Evolutionary conservation across 2,113 vertebrate genomes (phyloP).

Genomic region (Oreochromis spilurus): DNA sequence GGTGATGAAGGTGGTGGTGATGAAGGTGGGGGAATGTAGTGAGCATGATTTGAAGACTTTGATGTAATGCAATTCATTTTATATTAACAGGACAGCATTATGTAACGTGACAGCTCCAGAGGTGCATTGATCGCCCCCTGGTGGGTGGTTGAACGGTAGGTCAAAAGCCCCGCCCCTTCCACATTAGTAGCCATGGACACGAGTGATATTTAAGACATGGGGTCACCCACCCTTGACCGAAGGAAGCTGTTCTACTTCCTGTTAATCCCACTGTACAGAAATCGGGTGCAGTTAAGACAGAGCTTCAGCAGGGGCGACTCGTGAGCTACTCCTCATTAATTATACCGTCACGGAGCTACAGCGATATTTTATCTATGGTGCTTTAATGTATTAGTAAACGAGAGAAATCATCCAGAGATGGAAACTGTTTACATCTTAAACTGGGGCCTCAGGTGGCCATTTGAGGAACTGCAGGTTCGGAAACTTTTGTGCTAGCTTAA

Average conservation of each 20-base stretch:
- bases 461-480: background rate
- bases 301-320: background rate
- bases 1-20: background rate
- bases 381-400: background rate
- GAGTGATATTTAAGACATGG: background rate
- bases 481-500: background rate
- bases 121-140: background rate
- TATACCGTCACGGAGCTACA: rapidly evolving
- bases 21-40: background rate
- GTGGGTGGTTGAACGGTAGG: background rate
- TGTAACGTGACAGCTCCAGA: background rate
- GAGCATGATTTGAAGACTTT: background rate
- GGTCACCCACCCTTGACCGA: background rate
- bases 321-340: background rate
- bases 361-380: background rate
- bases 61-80: background rate
- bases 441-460: background rate
- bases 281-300: background rate
- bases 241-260: background rate
- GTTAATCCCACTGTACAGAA: background rate
- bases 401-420: background rate
- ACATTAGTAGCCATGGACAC: background rate
- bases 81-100: background rate
- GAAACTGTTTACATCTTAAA: background rate
- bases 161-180: background rate